Percentiles rank a stretch among this genome's conserved stretches.
Conservation (phyloP, 2,797 vertebrate genomes). For the Adrianichthys oophorus region DNA sequence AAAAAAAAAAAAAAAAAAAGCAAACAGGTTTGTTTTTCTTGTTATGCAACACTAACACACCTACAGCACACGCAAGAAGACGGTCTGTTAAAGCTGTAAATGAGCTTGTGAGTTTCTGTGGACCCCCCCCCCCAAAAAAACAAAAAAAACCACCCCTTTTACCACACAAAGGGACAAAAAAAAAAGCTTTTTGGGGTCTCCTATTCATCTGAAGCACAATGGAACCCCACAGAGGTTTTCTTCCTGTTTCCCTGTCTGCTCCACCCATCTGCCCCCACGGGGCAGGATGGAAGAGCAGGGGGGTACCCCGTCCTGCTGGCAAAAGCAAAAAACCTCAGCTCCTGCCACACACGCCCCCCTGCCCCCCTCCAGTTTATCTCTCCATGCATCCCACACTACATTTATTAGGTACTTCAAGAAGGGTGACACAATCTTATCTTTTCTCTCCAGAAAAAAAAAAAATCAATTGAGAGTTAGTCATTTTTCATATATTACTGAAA, state of each 20-base stretch:
- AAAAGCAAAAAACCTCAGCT: slow-evolving; percentile 63
- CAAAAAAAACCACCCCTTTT: slow-evolving; percentile 38
- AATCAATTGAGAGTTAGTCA: background rate
- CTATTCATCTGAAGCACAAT: slow-evolving; percentile 81
- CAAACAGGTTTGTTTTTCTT: slow-evolving; percentile 35
- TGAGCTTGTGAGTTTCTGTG: slow-evolving; percentile 58
- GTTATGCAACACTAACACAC: slow-evolving; percentile 37
- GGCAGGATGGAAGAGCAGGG: slow-evolving; percentile 65
- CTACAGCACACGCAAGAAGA: slow-evolving; percentile 23
- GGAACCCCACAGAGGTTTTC: slow-evolving; percentile 83
- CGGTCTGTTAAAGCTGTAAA: slow-evolving; percentile 45
- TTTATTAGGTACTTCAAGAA: background rate
- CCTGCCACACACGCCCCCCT: slow-evolving; percentile 69
- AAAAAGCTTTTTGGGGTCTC: slow-evolving; percentile 68
- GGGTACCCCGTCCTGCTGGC: slow-evolving; percentile 58
- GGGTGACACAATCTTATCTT: background rate
- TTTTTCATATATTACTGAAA: background rate
- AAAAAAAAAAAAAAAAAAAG: slow-evolving; percentile 6
- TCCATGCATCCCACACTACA: slow-evolving; percentile 25
- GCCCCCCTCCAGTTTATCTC: slow-evolving; percentile 33
- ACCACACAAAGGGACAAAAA: slow-evolving; percentile 75
- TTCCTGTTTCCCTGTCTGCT: slow-evolving; percentile 75
- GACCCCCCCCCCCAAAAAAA: slow-evolving; percentile 1
- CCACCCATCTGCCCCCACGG: slow-evolving; percentile 71
- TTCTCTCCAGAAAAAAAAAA: background rate